phyloP scores from a whole-genome alignment of 2,113 vertebrate species.

The Pseudopodoces humilis region DNA sequence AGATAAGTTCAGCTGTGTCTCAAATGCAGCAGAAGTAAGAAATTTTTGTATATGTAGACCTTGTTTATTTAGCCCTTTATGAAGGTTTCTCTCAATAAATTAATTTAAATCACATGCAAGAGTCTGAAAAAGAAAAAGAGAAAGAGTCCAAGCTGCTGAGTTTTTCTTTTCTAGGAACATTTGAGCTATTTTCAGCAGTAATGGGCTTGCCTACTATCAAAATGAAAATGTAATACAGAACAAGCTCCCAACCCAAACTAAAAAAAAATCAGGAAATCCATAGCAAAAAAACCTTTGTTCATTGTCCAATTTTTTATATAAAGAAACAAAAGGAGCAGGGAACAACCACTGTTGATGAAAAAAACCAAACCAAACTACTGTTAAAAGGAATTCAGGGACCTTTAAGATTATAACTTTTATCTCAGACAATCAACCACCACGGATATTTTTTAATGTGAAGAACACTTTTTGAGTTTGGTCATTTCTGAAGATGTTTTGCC shows the following conservation, averaged over 20 bases:
- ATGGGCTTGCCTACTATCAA: constrained; percentile 68
- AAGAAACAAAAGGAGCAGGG: constrained; percentile 38
- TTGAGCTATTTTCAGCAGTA: constrained; percentile 89
- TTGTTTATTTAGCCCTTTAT: constrained; percentile 72
- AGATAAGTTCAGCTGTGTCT: constrained; percentile 40
- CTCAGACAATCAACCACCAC: not conserved
- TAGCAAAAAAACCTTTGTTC: constrained; percentile 5
- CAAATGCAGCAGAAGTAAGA: constrained; percentile 51
- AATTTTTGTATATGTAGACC: constrained; percentile 40
- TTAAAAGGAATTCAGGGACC: not conserved
- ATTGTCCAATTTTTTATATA: constrained; percentile 66
- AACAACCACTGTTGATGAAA: not conserved
- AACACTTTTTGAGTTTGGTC: not conserved
- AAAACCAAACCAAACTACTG: not conserved
- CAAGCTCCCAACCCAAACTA: not conserved
- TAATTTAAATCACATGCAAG: constrained; percentile 69
- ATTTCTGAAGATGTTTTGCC: not conserved
- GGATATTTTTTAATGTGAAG: not conserved
- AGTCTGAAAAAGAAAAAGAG: constrained; percentile 70
- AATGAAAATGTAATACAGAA: constrained; percentile 48
- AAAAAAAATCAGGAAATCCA: constrained; percentile 64
- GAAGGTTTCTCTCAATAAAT: constrained; percentile 68
- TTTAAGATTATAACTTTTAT: not conserved
- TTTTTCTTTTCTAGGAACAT: constrained; percentile 71
- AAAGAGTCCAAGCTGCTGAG: constrained; percentile 75